These are phyloP conservation scores for Propithecus perrieri DNA, from an alignment of 2,797 vertebrate species.

Conservation along the genomic window DNA sequence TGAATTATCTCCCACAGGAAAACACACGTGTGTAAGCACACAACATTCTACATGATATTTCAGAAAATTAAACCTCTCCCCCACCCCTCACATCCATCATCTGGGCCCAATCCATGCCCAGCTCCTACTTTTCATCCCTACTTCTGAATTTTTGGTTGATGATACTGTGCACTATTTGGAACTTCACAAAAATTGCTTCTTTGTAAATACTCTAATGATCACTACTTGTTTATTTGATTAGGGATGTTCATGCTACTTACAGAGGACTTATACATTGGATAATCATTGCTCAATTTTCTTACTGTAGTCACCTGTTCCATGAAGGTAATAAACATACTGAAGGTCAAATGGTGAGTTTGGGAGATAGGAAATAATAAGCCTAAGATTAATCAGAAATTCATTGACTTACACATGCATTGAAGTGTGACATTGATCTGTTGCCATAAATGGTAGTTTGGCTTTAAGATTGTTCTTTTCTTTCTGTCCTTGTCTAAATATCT, in stretches of 20 bases:
- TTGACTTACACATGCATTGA: neutral
- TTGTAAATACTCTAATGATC: neutral
- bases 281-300: neutral
- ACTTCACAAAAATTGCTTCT: neutral
- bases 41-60: neutral
- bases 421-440: neutral
- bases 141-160: neutral
- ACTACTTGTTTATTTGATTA: neutral
- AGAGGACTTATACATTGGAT: neutral
- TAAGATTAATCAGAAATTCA: slow-evolving; percentile 31
- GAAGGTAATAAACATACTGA: neutral
- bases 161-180: neutral
- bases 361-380: neutral
- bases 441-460: neutral
- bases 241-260: neutral
- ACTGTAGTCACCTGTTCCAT: neutral
- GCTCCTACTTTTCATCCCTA: neutral
- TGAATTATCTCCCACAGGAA: neutral
- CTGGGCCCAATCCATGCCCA: neutral
- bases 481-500: neutral
- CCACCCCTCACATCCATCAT: neutral
- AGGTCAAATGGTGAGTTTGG: neutral
- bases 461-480: neutral
- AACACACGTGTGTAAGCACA: neutral
- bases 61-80: neutral